Conservation (phyloP, 37 sponge, comb jelly and placozoan genomes). For the Petrosia ficiformis region DNA sequence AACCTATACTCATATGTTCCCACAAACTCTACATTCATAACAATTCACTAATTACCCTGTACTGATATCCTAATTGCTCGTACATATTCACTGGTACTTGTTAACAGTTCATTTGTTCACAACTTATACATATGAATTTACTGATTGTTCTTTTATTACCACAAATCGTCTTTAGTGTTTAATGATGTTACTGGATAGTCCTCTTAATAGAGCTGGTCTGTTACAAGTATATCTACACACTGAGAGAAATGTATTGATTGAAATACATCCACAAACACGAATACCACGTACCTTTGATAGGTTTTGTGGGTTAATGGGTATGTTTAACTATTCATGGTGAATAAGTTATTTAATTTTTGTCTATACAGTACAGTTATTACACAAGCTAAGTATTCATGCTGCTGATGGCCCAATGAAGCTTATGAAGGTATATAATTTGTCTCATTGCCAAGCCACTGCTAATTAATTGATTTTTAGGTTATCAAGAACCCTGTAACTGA, state of each 20-base stretch:
- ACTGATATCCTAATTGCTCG: too few relatives aligned
- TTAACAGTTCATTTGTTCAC: background rate
- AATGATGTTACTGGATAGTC: conserved; percentile 98
- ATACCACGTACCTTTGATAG: conserved; percentile 97
- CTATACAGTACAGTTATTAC: conserved; percentile 88
- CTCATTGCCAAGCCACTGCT: background rate
- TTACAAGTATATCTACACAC: conserved; percentile 98
- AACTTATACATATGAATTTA: background rate
- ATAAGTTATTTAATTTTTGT: background rate
- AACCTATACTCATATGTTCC: too few relatives aligned
- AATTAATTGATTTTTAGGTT: conserved; percentile 51
- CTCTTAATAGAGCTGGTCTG: conserved; percentile 94
- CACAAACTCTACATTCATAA: too few relatives aligned
- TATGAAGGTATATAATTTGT: conserved; percentile 69
- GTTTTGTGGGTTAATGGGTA: conserved; percentile 97
- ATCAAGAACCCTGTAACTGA: conserved; percentile 97
- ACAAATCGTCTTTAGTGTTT: conserved; percentile 63
- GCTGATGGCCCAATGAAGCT: conserved; percentile 95
- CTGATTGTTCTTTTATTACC: background rate
- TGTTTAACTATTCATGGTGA: background rate
- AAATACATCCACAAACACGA: conserved; percentile 88
- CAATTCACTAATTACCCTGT: too few relatives aligned
- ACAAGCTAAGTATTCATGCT: conserved; percentile 95
- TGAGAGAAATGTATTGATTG: conserved; percentile 93
- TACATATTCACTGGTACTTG: background rate